Evolutionary conservation across 2,888 invertebrate genomes (phyloP).

Genomic region (Pachycephus smyrnensis): DNA sequence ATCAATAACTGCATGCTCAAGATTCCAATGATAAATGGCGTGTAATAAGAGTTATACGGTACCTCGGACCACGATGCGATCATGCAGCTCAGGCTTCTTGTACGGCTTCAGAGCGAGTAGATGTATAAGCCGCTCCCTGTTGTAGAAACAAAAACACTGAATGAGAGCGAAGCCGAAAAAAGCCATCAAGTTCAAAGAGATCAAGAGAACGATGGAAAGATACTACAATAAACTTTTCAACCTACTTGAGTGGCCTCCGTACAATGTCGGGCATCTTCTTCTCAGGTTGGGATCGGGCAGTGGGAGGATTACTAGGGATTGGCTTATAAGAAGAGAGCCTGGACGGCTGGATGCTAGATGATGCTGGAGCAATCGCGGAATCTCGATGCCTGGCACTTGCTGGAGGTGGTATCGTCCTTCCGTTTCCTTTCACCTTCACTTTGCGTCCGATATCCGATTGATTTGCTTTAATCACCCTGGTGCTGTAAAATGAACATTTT

Average conservation of each 20-base stretch:
- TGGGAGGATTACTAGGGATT: slow-evolving; percentile 51
- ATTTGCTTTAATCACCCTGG: slow-evolving; percentile 93
- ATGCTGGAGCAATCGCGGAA: slow-evolving; percentile 56
- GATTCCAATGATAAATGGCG: not conserved
- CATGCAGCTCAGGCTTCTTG: slow-evolving; percentile 91
- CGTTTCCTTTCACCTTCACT: slow-evolving; percentile 78
- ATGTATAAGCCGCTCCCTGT: slow-evolving; percentile 93
- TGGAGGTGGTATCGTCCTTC: slow-evolving; percentile 54
- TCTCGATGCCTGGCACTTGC: slow-evolving; percentile 58
- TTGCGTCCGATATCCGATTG: slow-evolving; percentile 90
- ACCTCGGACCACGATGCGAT: slow-evolving; percentile 82
- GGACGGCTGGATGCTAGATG: slow-evolving; percentile 52
- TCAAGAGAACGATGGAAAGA: not conserved
- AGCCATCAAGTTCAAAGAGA: not conserved
- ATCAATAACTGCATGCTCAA: not conserved
- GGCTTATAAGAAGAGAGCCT: slow-evolving; percentile 68
- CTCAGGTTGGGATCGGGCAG: slow-evolving; percentile 49
- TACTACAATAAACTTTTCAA: slow-evolving; percentile 26
- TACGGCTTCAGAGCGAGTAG: slow-evolving; percentile 92
- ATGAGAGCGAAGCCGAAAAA: not conserved
- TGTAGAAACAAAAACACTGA: slow-evolving; percentile 65
- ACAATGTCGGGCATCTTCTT: slow-evolving; percentile 72
- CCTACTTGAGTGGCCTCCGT: slow-evolving; percentile 80
- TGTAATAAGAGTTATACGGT: slow-evolving; percentile 41
- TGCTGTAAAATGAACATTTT: slow-evolving; percentile 71